A percentile compares a stretch with the other conserved stretches of the same genome.
Conservation (phyloP, 2,113 vertebrate genomes). For the Caretta caretta region DNA sequence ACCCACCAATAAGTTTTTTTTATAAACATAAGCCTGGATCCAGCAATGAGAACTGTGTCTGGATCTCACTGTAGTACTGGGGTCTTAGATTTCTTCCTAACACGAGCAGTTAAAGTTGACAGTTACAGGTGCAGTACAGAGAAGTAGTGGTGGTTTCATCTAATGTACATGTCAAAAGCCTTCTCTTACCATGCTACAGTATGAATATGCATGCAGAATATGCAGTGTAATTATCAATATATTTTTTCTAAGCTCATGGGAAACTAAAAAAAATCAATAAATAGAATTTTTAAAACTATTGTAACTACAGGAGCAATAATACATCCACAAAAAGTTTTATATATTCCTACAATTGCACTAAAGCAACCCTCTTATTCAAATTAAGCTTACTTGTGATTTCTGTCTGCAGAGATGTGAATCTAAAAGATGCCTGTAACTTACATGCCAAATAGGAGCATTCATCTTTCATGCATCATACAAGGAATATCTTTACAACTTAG, state of each 20-base stretch:
- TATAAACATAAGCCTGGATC: constrained; percentile 51
- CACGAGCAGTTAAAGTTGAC: not conserved
- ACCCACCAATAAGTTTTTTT: constrained; percentile 23
- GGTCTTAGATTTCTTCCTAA: not conserved
- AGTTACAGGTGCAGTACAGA: not conserved
- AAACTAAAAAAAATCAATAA: not conserved
- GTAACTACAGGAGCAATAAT: not conserved
- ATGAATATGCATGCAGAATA: accelerated
- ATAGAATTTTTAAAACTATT: not conserved
- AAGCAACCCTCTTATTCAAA: not conserved
- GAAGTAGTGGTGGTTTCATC: not conserved
- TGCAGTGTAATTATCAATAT: accelerated
- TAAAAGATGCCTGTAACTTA: not conserved
- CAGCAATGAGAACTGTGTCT: constrained; percentile 39
- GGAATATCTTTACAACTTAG: not conserved
- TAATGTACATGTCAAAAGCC: not conserved
- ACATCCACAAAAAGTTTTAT: not conserved
- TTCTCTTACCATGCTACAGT: not conserved
- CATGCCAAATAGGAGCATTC: not conserved
- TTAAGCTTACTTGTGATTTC: not conserved
- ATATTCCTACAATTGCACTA: not conserved
- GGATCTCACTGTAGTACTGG: not conserved
- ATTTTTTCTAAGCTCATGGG: not conserved
- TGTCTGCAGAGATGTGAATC: not conserved
- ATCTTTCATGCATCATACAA: not conserved